Base-by-base conservation (phyloP, 2,113 vertebrate species). In the Istiophorus platypterus region DNA sequence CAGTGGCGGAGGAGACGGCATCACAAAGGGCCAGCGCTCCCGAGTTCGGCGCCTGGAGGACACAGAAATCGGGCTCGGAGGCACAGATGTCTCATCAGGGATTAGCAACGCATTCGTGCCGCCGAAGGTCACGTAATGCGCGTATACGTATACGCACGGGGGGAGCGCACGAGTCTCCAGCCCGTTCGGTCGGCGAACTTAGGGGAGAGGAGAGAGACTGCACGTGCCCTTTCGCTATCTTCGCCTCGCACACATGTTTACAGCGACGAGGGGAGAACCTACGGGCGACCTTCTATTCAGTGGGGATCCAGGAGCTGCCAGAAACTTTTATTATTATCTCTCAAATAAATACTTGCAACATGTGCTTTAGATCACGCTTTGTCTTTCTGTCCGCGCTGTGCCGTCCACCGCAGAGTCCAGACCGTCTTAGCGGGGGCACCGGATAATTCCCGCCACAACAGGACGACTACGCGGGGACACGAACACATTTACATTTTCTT, bases 21-120 rank as follows among this genome's bases (percentile, higher is more conserved):
- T 63, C 67, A 84, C 78, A 89, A 88, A 72, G 82, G 81, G 63
- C 58, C 74, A 34, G 78, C 78, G 72, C 84, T 84, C 84, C 67
- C 75, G 84, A 85, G 85, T 68, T 78, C 79, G 68, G 57, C 7
- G 82, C 72, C 85, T 67, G 42, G 77, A 89, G 82, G 92, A 87
- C 71, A 41, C 51, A 72, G 39, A 73, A 76, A 70, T 87, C 70
- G 45, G 49, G 68, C 88, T 73, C 37, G 77, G 76, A 73, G 82
- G 81, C 88, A 56, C 51, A 66, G 49, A 69, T 62, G 82, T 86
- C 89, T 89, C 88, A 81, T 85, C 82, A 22, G 83, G 87, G 91
- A 92, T 91, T 82, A 84, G 81, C 41, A 34, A 74, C 65, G 69
- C 78, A 82, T 64, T 83, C 59, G 82, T 54, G 51, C 72, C 41